Base-by-base conservation (phyloP, 1,140 invertebrate species). In the Diorhabda carinulata region DNA sequence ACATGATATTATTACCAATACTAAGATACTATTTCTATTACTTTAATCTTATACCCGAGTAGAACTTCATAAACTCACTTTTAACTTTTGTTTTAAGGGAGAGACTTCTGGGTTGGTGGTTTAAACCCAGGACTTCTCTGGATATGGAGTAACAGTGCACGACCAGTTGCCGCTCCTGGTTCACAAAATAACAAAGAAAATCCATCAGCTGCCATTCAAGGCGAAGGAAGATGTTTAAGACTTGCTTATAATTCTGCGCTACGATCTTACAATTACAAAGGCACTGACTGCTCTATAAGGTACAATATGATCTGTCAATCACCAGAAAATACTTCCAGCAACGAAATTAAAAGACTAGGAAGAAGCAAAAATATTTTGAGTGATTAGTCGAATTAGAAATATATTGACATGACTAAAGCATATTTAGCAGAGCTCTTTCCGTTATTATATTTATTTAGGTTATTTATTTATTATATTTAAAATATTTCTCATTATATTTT, bases 91-190 rank as follows among this genome's bases (percentile, higher is more conserved):
- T 59, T 73, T 75, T 10, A 76, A 88, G 89, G 88, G 0, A 85
- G 83, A 72, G 89, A 90, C 74, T 93, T 87, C 78, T 94, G 92
- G 92, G 91, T 91, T 5, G 91, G 91, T 5, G 92, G 91, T 2
- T 80, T 93, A 9, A 93, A 94, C 82, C 92, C 92, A 0, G 92
- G 92, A 9, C 82, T 94, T 2, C 81, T 94, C 25, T 94, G 92
- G 92, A 93, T 93, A 75, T 94, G 92, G 92, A 87, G 91, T 5
- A 89, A 89, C 72, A 92, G 89, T 57, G 91, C 90, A 0, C 85
- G 88, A 70, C 90, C 91, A 0, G 87, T 93, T 65, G 71, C 65
- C 78, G 78, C 79, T 78, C 83, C 84, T 40, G 76, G 79, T 59
- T 79, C 78, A 66, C 81, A 78, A 47, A 73, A 74, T 57, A 74